Percentiles rank a stretch among this genome's conserved stretches.
Conservation (phyloP, 2,797 vertebrate species). For the Amniataba percoides region DNA sequence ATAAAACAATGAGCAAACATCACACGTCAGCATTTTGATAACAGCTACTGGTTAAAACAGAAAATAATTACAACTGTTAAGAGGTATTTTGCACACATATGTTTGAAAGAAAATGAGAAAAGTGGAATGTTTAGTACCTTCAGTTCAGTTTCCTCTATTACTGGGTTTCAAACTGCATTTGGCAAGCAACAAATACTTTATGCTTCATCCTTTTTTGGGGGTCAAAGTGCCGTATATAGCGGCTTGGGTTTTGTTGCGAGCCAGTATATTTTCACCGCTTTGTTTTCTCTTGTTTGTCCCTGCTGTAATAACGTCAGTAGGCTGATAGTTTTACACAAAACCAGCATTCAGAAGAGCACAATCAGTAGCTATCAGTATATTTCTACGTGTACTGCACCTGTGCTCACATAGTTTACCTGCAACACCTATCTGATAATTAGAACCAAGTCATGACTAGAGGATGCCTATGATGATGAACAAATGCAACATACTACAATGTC, state of each 20-base stretch:
- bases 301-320: conserved; percentile 54
- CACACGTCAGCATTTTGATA: conserved; percentile 80
- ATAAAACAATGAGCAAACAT: conserved; percentile 83
- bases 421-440: conserved; percentile 74
- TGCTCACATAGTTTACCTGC: conserved; percentile 73
- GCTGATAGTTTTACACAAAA: conserved; percentile 61
- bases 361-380: conserved; percentile 73
- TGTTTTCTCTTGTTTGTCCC: conserved; percentile 46
- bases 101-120: conserved; percentile 71
- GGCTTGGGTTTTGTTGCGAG: conserved; percentile 53
- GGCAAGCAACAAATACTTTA: conserved; percentile 71
- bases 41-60: conserved; percentile 79
- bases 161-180: conserved; percentile 75
- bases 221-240: conserved; percentile 53
- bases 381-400: conserved; percentile 70
- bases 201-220: conserved; percentile 50
- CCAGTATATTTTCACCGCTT: conserved; percentile 26
- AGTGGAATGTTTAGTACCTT: conserved; percentile 85
- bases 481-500: conserved; percentile 71
- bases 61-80: conserved; percentile 74
- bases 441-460: conserved; percentile 73
- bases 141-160: conserved; percentile 68
- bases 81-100: conserved; percentile 81
- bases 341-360: conserved; percentile 72
- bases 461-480: conserved; percentile 63